Evolutionary conservation across 1,140 invertebrate species (phyloP).

Genomic region (Ostrea edulis): DNA sequence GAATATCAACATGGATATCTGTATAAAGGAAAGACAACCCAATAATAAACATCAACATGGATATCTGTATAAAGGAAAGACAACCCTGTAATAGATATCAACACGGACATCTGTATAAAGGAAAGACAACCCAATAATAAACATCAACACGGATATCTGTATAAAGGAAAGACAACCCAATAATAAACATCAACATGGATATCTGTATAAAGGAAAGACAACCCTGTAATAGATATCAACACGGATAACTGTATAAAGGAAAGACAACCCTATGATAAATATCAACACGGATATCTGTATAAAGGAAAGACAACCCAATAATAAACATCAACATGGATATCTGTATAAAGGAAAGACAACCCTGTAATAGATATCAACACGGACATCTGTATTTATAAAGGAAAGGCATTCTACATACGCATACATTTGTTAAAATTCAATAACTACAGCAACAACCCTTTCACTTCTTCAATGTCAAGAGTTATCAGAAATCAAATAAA

Average conservation of each 20-base stretch:
- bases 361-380: slow-evolving; percentile 76
- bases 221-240: slow-evolving; percentile 80
- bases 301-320: slow-evolving; percentile 85
- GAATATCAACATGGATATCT: neutral
- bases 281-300: neutral
- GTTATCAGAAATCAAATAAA: too few species aligned
- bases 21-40: slow-evolving; percentile 83
- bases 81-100: slow-evolving; percentile 81
- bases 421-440: too few species aligned
- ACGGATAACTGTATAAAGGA: neutral
- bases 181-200: slow-evolving; percentile 42
- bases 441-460: too few species aligned
- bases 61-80: neutral
- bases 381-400: neutral
- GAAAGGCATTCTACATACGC: too few species aligned
- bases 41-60: slow-evolving; percentile 70
- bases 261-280: slow-evolving; percentile 82
- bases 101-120: neutral
- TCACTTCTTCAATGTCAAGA: too few species aligned
- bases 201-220: slow-evolving; percentile 71
- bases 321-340: slow-evolving; percentile 18
- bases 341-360: slow-evolving; percentile 81
- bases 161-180: slow-evolving; percentile 85
- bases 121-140: slow-evolving; percentile 83
- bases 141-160: neutral